Conservation (phyloP, 1,140 invertebrate species). For the Orchesella cincta region DNA sequence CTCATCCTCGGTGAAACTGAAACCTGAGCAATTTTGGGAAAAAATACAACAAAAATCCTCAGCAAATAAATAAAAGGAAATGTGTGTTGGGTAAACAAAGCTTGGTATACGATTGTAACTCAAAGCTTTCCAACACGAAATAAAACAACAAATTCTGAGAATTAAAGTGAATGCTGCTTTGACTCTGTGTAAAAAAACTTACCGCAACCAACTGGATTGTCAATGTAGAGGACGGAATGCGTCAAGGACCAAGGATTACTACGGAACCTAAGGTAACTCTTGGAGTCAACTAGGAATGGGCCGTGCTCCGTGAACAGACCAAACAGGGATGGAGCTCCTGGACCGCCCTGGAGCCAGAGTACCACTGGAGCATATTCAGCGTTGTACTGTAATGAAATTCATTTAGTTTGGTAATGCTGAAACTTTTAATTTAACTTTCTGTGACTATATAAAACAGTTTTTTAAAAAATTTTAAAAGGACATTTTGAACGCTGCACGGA, state of each 20-base stretch:
- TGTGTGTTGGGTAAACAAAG: background rate
- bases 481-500: background rate
- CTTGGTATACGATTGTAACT: too few relatives aligned
- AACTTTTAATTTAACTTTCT: background rate
- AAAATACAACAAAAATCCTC: background rate
- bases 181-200: conserved; percentile 21
- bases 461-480: background rate
- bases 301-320: conserved; percentile 62
- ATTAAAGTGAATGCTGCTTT: too few relatives aligned
- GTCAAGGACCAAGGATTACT: conserved; percentile 57
- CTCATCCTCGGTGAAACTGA: conserved; percentile 53
- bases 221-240: conserved; percentile 61
- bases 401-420: conserved; percentile 29
- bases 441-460: background rate
- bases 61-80: background rate
- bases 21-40: conserved; percentile 52
- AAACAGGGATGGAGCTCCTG: conserved; percentile 60
- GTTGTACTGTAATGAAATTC: conserved; percentile 51
- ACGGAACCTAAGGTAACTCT: conserved; percentile 54
- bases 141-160: too few relatives aligned
- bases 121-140: too few relatives aligned
- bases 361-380: conserved; percentile 56
- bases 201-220: conserved; percentile 61
- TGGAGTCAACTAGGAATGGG: conserved; percentile 56
- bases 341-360: conserved; percentile 63